These are phyloP conservation scores for Phymastichus coffea DNA, from an alignment of 1,140 invertebrate genomes.

Conservation along the genomic window DNA sequence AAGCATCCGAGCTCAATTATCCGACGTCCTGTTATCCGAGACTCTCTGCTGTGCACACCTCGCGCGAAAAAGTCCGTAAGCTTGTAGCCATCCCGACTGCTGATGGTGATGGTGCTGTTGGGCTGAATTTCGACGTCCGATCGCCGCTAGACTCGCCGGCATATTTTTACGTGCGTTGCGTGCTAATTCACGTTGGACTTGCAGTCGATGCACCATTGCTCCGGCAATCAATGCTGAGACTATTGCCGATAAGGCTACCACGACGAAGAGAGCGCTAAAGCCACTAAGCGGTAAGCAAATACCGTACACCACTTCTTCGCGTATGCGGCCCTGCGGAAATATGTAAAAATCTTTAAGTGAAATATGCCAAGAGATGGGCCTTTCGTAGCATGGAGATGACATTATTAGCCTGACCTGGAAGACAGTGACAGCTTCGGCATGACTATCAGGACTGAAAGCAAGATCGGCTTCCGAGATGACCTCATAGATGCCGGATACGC, in stretches of 20 bases:
- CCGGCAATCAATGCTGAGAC: slow-evolving; percentile 78
- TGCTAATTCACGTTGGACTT: slow-evolving; percentile 68
- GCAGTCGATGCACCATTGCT: slow-evolving; percentile 72
- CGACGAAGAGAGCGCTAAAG: slow-evolving; percentile 83
- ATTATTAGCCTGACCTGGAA: slow-evolving; percentile 61
- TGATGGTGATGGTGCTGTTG: slow-evolving; percentile 15
- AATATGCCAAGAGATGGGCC: no score
- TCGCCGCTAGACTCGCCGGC: slow-evolving; percentile 66
- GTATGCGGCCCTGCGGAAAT: slow-evolving; percentile 70
- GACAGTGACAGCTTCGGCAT: slow-evolving; percentile 78
- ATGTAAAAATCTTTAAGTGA: neutral
- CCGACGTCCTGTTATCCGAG: no score
- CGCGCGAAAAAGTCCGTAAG: slow-evolving; percentile 36
- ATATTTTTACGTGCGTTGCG: slow-evolving; percentile 54
- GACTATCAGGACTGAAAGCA: slow-evolving; percentile 81
- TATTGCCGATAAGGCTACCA: slow-evolving; percentile 81
- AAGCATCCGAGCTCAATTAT: no score
- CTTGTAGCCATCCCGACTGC: slow-evolving; percentile 27
- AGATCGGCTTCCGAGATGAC: slow-evolving; percentile 91
- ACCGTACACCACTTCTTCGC: slow-evolving; percentile 86
- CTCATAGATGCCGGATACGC: slow-evolving; percentile 82
- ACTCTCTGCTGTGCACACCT: slow-evolving; percentile 10
- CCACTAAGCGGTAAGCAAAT: slow-evolving; percentile 87
- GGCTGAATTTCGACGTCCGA: slow-evolving; percentile 43
- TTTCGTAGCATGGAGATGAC: no score